Conservation (phyloP, 2,797 vertebrate species). For the Mionectes olivaceus region DNA sequence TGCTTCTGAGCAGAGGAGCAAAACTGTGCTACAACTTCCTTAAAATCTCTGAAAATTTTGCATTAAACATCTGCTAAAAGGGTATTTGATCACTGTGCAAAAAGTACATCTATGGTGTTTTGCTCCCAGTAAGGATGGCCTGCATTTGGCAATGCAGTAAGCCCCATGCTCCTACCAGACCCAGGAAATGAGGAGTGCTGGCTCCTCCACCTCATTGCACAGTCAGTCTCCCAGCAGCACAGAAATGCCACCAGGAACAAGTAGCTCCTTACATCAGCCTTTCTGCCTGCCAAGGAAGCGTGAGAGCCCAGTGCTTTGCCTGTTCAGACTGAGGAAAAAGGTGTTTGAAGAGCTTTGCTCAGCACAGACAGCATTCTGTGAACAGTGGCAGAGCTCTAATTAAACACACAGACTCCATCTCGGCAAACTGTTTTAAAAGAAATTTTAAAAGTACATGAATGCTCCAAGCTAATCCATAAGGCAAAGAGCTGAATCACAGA, state of each 20-base stretch:
- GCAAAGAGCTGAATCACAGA: conserved; percentile 62
- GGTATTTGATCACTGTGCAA: background rate
- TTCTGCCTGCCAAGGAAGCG: background rate
- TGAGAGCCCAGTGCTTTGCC: background rate
- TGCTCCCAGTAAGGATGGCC: background rate
- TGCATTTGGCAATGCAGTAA: background rate
- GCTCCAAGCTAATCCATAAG: conserved; percentile 53
- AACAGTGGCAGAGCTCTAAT: conserved; percentile 45
- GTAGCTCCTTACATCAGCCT: background rate
- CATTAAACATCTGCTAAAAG: background rate
- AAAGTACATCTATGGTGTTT: background rate
- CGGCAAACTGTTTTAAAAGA: conserved; percentile 32
- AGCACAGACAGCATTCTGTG: conserved; percentile 31
- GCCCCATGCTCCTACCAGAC: background rate
- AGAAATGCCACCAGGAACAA: conserved; percentile 17
- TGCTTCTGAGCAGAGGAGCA: background rate
- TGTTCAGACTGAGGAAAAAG: conserved; percentile 23
- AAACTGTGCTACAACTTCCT: background rate
- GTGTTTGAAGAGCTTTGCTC: conserved; percentile 37
- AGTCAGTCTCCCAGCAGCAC: background rate
- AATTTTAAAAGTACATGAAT: background rate
- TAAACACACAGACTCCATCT: conserved; percentile 56
- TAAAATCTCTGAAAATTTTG: background rate
- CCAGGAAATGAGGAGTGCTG: background rate
- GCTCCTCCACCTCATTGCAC: background rate